Base-by-base conservation (phyloP, 1,140 invertebrate genomes). In the Leptopilina clavipes region DNA sequence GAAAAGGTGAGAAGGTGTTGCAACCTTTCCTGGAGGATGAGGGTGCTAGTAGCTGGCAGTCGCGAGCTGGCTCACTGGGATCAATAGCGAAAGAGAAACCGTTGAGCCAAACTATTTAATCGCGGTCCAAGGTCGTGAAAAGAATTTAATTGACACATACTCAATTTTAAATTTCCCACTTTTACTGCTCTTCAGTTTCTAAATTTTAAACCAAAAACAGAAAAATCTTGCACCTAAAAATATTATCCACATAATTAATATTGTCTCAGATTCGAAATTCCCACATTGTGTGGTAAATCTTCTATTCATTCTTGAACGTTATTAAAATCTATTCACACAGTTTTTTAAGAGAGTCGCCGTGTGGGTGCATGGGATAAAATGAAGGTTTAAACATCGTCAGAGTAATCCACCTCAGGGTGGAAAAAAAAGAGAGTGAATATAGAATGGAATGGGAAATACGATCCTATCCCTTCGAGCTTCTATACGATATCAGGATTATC, bases 71-170 rank as follows among this genome's bases (percentile, higher is more conserved):
- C 59, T 65, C 22, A n/a, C 22, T 65, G 59, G 59, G 59, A 65
- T 65, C 59, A 65, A 65, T 65, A 65, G 59, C 59, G 59, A 65
- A 65, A 65, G 59, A 65, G 59, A 65, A 65, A 65, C 59, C 59
- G 59, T 65, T 31, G 59, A 65, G 59, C 59, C 59, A 65, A 40
- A 65, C 59, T 65, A 65, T 65, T 65, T 65, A 65, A 1, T 65
- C 59, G 59, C 11, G 9, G 25, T 31, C 19, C 56, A 59, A 59
- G 59, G 56, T 65, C 56, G 14, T 11, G 19, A 25, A 25, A 65
- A 1, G n/a, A 22, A 31, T 65, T 52, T 52, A 52, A 59, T 59
- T 22, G 1, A 19, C 18, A 19, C 17, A 31, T 2, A 2, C 25
- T 31, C 37, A 9, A 31, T 31, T 31, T 31, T 31, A 3, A 31